These are phyloP conservation scores for Rhea pennata DNA, from an alignment of 2,113 vertebrate species.

Conservation along the genomic window DNA sequence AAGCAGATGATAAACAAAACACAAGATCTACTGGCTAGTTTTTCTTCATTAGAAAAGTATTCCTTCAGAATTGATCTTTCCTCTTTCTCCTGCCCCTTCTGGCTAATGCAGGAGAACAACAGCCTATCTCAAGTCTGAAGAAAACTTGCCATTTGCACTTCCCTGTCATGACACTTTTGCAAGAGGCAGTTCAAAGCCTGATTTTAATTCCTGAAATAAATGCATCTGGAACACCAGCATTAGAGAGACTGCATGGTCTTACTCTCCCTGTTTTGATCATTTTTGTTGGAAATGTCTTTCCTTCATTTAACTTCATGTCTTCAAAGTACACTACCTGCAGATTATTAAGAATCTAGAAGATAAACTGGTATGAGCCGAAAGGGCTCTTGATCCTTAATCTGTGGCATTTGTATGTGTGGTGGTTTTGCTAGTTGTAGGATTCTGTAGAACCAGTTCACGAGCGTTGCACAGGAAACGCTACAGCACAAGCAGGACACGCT, in stretches of 20 bases:
- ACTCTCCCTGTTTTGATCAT: rapidly evolving
- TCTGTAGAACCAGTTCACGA: background rate
- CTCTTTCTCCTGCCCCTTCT: background rate
- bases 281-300: background rate
- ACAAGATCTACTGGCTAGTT: background rate
- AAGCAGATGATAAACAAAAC: rapidly evolving
- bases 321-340: rapidly evolving
- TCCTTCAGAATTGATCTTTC: background rate
- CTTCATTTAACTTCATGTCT: background rate
- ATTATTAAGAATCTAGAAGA: background rate
- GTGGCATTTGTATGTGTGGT: background rate
- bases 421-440: background rate
- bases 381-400: background rate
- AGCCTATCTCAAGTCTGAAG: background rate
- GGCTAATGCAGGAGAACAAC: background rate
- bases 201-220: background rate
- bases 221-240: background rate
- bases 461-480: rapidly evolving
- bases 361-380: background rate
- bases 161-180: background rate
- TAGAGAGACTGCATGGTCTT: rapidly evolving
- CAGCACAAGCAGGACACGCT: background rate
- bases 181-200: background rate
- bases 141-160: background rate
- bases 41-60: background rate